Evolutionary conservation across 2,888 invertebrate genomes (phyloP), one percentile per base, ranked within the genome.

Genomic region (Drosophila anomalata): DNA sequence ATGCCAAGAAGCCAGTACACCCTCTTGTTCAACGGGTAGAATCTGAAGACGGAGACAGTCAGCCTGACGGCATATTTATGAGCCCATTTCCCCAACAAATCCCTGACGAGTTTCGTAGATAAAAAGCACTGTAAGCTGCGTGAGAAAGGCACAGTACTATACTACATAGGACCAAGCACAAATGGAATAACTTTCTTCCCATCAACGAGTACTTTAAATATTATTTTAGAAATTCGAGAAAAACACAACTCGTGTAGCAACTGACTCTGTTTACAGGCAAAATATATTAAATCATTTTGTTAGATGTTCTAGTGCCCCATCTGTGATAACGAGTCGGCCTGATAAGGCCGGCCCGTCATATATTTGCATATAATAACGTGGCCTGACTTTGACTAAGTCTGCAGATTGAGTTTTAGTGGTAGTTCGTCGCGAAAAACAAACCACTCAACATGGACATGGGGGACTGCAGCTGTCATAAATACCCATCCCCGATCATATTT

Each of bases 261-360:
- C 54, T 55, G 67, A 47, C 52, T 76, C 74, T 79, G 80, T 68
- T 84, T 76, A 58, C 71, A 56, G 11, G 57, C 66, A 81, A 87
- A 84, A 44, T 80, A 84, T 80, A 78, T 74, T 81, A 87, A 81
- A 81, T 81, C 81, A 84, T 70, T 51, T 63, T 73, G 84, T 78
- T 87, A 84, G 82, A 79, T 79, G 75, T 85, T 75, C 56, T 22
- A 58, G 82, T 84, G 85, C 11, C 36, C 42, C 66, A 65, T 67
- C 68, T 22, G 68, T 47, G 66, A 68, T 67, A 66, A 67, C 33
- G 36, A n/a, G 39, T 17, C 41, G 31, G 14, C n/a, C 65, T 75
- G 87, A 87, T 87, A 81, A 87, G 78, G 67, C 41, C 47, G 78
- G 65, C 41, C 47, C 7, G 42, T 46, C 74, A 78, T 84, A 78